Evolutionary conservation across 2,888 invertebrate genomes (phyloP), one percentile per base, ranked within the genome.

Genomic region (Limnephilus marmoratus): DNA sequence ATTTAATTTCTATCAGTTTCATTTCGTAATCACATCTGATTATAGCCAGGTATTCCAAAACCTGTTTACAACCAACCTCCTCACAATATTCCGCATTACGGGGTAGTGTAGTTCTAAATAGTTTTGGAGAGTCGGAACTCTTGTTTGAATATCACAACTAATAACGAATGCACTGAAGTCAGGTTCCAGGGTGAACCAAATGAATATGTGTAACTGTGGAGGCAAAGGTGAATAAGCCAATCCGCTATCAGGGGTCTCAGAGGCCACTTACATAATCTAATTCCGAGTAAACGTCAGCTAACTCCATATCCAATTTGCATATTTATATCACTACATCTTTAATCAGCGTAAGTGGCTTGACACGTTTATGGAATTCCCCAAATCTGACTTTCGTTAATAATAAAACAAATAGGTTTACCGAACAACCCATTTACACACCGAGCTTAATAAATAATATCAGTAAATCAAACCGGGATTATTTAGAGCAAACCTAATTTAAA

Each of bases 261-360:
- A 24, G 68, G n/a, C 68, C 24, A 9, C 24, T 68, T n/a, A 68
- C 24, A 68, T 68, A 24, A 68, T 68, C 24, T n/a, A 24, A 68
- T n/a, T 24, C 68, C 9, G 24, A 24, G n/a, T 68, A 24, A 68
- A 68, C n/a, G 85, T 85, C 85, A 34, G 41, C 85, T 37, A 34
- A 31, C 31, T 13, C 18, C 13, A 31, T 34, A 82, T 82, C 82
- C 31, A 7, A 34, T 82, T 82, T 82, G 82, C 82, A 82, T 85
- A 85, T 85, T 85, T 34, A 85, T 85, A 45, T 45, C n/a, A 12
- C 86, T 5, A 24, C 13, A n/a, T 31, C 45, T 13, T 24, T 86
- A 86, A 86, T 53, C 45, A 86, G n/a, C n/a, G 9, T 45, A 86
- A 86, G 49, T 45, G 86, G 86, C 13, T 45, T 37, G 86, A 82